These are phyloP conservation scores for Drosophila nigromelanica DNA, from an alignment of 1,140 invertebrate species.

Conservation along the genomic window DNA sequence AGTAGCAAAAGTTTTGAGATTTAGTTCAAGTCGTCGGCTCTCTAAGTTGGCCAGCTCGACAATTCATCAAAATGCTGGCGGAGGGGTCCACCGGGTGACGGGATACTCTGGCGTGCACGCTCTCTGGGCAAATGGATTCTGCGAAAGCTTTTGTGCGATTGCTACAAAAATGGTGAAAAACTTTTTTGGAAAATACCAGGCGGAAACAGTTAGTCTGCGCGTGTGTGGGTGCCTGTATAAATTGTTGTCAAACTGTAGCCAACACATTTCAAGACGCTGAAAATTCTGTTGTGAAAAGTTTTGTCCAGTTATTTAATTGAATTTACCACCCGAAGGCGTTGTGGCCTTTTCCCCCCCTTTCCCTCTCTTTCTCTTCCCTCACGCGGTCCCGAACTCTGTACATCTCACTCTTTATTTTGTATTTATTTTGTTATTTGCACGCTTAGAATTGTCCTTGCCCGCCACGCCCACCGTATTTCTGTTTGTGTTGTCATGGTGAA, in stretches of 20 bases:
- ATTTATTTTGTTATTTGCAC: slow-evolving; percentile 20
- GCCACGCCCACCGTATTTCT: not conserved
- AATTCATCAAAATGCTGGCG: slow-evolving; percentile 51
- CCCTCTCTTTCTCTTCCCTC: not conserved
- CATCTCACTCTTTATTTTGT: slow-evolving; percentile 6
- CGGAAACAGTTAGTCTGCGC: not conserved
- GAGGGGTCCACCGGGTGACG: not conserved
- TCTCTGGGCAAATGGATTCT: not conserved
- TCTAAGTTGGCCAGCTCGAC: slow-evolving; percentile 16
- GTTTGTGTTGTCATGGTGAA: slow-evolving; percentile 11
- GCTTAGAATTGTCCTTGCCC: slow-evolving; percentile 38
- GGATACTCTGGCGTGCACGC: slow-evolving; percentile 17
- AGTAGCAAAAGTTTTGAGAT: slow-evolving; percentile 48
- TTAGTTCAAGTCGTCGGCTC: slow-evolving; percentile 35
- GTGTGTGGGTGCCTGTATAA: slow-evolving; percentile 48
- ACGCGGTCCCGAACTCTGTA: no score
- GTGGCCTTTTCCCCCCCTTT: not conserved
- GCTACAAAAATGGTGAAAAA: slow-evolving; percentile 43
- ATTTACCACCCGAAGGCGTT: slow-evolving; percentile 72
- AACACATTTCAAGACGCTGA: slow-evolving; percentile 71
- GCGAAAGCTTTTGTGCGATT: slow-evolving; percentile 47
- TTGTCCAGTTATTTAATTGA: slow-evolving; percentile 78
- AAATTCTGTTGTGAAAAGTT: slow-evolving; percentile 62
- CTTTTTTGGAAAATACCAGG: slow-evolving; percentile 28
- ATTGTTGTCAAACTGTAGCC: slow-evolving; percentile 78